Conservation (phyloP, 1,140 invertebrate species). For the Bombus polaris region DNA sequence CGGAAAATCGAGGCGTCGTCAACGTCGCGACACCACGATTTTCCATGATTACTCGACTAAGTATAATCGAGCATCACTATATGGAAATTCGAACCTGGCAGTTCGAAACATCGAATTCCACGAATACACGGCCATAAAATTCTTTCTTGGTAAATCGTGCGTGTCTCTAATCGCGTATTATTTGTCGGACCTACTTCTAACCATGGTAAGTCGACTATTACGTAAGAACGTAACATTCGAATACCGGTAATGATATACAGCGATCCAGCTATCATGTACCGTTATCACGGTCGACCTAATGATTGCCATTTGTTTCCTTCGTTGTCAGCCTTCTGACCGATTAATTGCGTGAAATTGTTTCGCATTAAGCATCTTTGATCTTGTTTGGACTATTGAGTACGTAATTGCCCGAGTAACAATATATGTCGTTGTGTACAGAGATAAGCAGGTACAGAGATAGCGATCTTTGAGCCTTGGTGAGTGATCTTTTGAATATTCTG, state of each 20-base stretch:
- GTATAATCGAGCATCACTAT: background rate
- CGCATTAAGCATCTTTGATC: background rate
- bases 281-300: conserved; percentile 21
- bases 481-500: background rate
- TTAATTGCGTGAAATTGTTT: background rate
- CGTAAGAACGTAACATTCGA: background rate
- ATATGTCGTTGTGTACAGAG: background rate
- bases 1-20: conserved; percentile 4
- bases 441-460: background rate
- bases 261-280: conserved; percentile 11
- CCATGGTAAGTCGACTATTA: background rate
- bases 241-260: background rate
- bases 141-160: background rate
- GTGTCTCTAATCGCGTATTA: background rate
- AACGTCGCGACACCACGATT: background rate
- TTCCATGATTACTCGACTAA: background rate
- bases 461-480: background rate
- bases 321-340: background rate
- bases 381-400: background rate
- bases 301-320: background rate
- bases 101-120: background rate
- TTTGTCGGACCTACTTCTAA: background rate
- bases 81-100: background rate
- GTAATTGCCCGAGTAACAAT: background rate
- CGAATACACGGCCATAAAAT: background rate